Percentiles rank a stretch among this genome's conserved stretches.
Evolutionary conservation across 2,113 vertebrate species (phyloP).

Genomic region (Istiophorus platypterus): DNA sequence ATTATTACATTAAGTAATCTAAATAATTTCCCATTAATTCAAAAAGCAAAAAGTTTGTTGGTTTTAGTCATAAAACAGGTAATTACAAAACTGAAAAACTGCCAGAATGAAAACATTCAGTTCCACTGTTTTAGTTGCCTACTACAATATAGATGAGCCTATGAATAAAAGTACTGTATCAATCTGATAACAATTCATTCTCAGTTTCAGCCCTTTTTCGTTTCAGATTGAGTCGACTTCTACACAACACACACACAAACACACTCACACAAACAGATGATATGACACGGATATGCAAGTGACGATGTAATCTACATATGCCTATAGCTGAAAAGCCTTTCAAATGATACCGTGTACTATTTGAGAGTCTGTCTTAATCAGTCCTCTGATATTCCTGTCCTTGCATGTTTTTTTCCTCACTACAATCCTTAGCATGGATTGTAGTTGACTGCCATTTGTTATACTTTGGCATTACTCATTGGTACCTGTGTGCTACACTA

Average conservation of each 20-base stretch:
- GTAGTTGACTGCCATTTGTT: neutral
- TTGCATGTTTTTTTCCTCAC: too few species aligned
- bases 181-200: conserved; percentile 4
- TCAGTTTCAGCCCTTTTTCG: conserved; percentile 44
- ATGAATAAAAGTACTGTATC: neutral
- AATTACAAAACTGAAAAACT: neutral
- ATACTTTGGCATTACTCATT: neutral
- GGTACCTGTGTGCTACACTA: too few species aligned
- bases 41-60: neutral
- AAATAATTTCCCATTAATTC: neutral
- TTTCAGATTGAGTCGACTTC: conserved; percentile 75
- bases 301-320: conserved; percentile 4
- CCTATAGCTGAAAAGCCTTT: neutral
- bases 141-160: neutral
- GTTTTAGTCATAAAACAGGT: neutral
- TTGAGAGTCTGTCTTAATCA: too few species aligned
- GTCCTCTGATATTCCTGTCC: too few species aligned
- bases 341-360: neutral
- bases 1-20: neutral
- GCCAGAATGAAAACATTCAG: neutral
- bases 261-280: conserved; percentile 28
- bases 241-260: conserved; percentile 33
- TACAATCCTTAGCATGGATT: too few species aligned
- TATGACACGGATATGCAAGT: conserved; percentile 27
- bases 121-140: neutral